Percentiles rank a stretch among this genome's conserved stretches.
Conservation (phyloP, 1,140 invertebrate genomes). For the Aradophagus sp. region DNA sequence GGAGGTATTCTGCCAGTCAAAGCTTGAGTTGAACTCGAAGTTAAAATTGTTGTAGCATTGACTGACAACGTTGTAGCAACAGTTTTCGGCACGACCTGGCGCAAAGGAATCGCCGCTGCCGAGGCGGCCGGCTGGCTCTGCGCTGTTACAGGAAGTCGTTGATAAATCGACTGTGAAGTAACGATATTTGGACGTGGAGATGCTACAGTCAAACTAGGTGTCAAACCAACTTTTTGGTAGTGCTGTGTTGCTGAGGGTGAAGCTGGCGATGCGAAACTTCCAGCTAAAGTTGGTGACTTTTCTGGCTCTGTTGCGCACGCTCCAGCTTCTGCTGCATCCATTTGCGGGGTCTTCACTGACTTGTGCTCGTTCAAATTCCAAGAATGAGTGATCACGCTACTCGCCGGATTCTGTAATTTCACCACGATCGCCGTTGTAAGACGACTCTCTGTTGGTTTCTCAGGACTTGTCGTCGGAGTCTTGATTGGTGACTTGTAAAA, state of each 20-base stretch:
- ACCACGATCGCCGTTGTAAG: conserved; percentile 34
- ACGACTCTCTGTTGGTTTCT: conserved; percentile 66
- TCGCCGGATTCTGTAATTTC: conserved; percentile 60
- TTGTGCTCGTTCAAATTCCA: conserved; percentile 67
- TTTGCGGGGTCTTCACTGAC: conserved; percentile 42
- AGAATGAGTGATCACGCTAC: conserved; percentile 67
- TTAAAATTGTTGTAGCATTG: too few relatives aligned
- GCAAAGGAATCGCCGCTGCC: conserved; percentile 61
- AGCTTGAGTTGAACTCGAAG: too few relatives aligned
- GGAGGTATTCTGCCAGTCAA: conserved; percentile 60
- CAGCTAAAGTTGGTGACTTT: conserved; percentile 13
- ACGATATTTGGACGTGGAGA: conserved; percentile 44
- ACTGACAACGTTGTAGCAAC: conserved; percentile 17
- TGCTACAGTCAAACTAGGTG: too few relatives aligned
- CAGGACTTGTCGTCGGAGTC: conserved; percentile 52
- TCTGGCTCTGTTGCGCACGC: conserved; percentile 45
- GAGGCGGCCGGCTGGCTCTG: conserved; percentile 68
- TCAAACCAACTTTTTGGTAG: too few relatives aligned
- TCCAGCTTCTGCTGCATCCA: conserved; percentile 48
- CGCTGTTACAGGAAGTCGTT: conserved; percentile 65
- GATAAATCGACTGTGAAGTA: conserved; percentile 65
- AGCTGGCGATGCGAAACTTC: conserved; percentile 31
- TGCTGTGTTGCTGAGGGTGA: conserved; percentile 29
- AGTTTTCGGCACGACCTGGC: conserved; percentile 66
- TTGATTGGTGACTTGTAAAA: conserved; percentile 71